Base-by-base conservation (phyloP, 1,140 invertebrate species). In the Pseudomyrmex flavicornis region DNA sequence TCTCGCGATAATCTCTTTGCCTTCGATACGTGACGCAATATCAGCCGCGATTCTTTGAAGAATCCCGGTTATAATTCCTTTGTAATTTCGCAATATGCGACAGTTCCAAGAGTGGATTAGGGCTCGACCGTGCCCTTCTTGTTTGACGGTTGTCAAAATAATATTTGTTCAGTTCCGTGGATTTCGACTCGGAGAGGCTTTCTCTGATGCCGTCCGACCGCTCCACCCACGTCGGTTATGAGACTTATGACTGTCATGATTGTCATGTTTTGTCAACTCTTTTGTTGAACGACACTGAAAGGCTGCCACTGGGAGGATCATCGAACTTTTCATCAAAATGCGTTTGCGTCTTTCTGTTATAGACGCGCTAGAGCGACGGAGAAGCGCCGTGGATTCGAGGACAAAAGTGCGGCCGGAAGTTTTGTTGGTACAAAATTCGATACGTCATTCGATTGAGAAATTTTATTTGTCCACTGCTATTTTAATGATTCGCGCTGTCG, bases 241-340 rank as follows among this genome's bases (percentile, higher is more conserved):
- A 90, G 85, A 88, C 74, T 92, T 90, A 88, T 87, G 85, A 85
- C 68, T 82, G 86, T 91, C 72, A 88, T 92, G 92, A 93, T 93
- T 92, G 93, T 92, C 93, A 92, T 93, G 91, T 94, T 93, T 93
- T 93, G 93, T 93, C 93, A 94, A 94, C 93, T 93, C 90, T 91
- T 92, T 93, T 93, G 89, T 93, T 93, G 56, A 50, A 22, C 76
- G 84, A 88, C 88, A 90, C 35, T 35, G 86, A 90, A 88, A 86
- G 83, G 56, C 87, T 83, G 82, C 74, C 69, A 63, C 62, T 68
- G 70, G 22, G 70, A 61, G 70, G 80, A 83, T 77, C 84, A 79
- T 48, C n/a, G 59, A 82, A 61, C 61, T 68, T 74, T 63, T 58
- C 74, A 58, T 56, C 50, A 26, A 44, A 48, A 12, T 8, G 12